Conservation (phyloP, 2,113 vertebrate species). For the Sialia sialis region DNA sequence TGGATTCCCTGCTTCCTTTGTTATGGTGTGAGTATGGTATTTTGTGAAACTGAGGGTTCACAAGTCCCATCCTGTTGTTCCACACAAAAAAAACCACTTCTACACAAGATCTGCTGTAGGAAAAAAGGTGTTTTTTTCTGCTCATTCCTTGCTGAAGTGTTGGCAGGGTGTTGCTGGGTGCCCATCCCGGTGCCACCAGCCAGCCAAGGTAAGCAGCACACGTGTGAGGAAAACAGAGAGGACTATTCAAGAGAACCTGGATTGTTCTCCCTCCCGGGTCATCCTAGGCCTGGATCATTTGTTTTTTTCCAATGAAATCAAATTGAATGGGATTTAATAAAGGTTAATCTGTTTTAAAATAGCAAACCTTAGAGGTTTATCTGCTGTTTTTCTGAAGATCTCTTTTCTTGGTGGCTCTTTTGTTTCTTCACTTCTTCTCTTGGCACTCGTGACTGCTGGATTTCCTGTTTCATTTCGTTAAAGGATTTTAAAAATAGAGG, state of each 20-base stretch:
- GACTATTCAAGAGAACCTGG: background rate
- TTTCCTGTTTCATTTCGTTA: background rate
- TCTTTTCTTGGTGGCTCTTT: background rate
- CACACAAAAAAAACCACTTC: background rate
- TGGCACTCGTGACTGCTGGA: background rate
- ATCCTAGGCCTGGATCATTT: background rate
- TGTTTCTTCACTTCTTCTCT: background rate
- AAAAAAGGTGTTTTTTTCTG: background rate
- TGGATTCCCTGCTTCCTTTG: background rate
- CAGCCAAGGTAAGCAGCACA: background rate
- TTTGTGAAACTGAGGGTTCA: background rate
- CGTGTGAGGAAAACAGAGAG: background rate
- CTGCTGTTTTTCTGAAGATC: background rate
- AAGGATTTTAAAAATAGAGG: background rate
- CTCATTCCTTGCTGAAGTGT: background rate
- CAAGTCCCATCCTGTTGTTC: background rate
- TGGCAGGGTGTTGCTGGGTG: background rate
- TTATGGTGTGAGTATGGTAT: background rate
- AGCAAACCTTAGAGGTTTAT: background rate
- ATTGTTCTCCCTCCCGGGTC: background rate
- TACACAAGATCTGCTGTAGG: background rate
- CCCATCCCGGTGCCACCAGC: background rate
- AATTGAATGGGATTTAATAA: background rate
- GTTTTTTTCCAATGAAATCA: slow-evolving; percentile 29
- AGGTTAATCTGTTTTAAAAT: background rate